Base-by-base conservation (phyloP, 2,797 vertebrate species). In the Octomys mimax region DNA sequence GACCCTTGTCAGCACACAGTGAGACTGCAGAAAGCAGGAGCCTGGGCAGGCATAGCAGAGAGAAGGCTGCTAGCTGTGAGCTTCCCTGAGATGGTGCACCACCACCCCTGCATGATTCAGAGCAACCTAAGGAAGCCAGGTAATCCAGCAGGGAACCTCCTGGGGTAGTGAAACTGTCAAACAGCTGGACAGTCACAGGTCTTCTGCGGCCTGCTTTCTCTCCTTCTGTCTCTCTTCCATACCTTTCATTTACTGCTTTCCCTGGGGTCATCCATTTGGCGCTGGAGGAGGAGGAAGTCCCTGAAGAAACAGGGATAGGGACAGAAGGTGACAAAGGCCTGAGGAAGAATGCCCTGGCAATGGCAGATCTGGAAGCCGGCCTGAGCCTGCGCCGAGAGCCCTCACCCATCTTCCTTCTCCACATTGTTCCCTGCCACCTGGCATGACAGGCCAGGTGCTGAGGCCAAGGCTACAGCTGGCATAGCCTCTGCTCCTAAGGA, bases 31-130 rank as follows among this genome's bases (percentile, higher is more conserved):
- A 62, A 61, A 59, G 75, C 52, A 42, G 42, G 54, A 39, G 28
- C n/a, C 39, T 49, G 49, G 49, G 49, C 36, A 21, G 10, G 52
- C 18, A 16, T 3, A 12, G 18, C 36, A 26, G 52, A 70, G 54
- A 71, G 62, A 3, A 68, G 62, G 31, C 66, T 39, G 11, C 19
- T 3, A 1, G 62, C 66, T 62, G 24, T 10, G 4, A 33, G 16
- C 0, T 57, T 52, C 57, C 2, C 1, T 7, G 28, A 1, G 14
- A 16, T 16, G 19, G 1, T 4, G 36, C 5, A 4, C 66, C 39
- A 52, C 64, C 19, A 10, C n/a, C 16, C 36, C 21, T 10, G 26
- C 26, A 28, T 6, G 36, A 68, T 59, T 84, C 71, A 84, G 33
- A 82, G 24, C 66, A 24, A 46, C 5, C 71, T n/a, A 49, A 83